Base-by-base conservation (phyloP, 2,888 invertebrate genomes). In the Heliconius cydno region DNA sequence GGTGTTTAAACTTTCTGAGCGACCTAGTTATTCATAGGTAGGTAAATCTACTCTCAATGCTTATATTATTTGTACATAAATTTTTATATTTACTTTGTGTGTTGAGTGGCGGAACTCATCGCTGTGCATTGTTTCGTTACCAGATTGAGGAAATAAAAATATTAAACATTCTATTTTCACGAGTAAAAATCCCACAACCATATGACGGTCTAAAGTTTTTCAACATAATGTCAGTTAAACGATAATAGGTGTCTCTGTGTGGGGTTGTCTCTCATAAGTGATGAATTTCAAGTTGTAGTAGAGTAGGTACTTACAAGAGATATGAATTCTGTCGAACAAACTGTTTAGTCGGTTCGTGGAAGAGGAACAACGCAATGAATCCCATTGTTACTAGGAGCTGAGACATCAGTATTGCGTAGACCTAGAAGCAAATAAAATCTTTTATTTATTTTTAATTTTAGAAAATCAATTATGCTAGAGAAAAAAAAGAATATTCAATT, bases 381-480 rank as follows among this genome's bases (percentile, higher is more conserved):
- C 95, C 96, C 83, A 97, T 92, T 1, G 98, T 97, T 63, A 98
- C 94, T 10, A 96, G 85, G 52, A 98, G 94, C 91, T 98, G 98
- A 28, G 96, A 93, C 96, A 97, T 96, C 79, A 98, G 91, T 84
- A 98, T 97, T 34, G 96, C 95, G 90, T 98, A 98, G 22, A 98
- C 98, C 97, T 97, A 89, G 91, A 76, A 2, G 60, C 30, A 28
- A 79, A 60, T 6, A 46, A n/a, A 70, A 22, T 0, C n/a, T 60
- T 60, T 60, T 10, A 3, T 52, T 19, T n/a, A n/a, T 52, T 46
- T 46, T 52, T 19, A 1, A 46, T 46, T 46, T 46, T 6, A 46
- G 1, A 2, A 46, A 46, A 46, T 46, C 1, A 46, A 15, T 46
- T 46, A 46, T 46, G 10, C 41, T 41, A 41, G 41, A 41, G 13